Evolutionary conservation across 2,888 invertebrate species (phyloP).

Genomic region (Trichogramma dendrolimi): DNA sequence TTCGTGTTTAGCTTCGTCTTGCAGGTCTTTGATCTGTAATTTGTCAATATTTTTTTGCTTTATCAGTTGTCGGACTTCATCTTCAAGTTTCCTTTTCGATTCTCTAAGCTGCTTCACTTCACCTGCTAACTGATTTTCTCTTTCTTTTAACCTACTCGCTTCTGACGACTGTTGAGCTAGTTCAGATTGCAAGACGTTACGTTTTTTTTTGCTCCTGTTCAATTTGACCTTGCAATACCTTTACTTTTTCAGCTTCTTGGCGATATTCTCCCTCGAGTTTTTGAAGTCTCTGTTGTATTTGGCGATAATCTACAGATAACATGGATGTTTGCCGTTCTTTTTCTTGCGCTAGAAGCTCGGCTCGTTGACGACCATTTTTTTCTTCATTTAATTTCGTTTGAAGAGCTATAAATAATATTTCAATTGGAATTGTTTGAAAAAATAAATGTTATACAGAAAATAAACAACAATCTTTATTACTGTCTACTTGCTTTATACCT

Average conservation of each 20-base stretch:
- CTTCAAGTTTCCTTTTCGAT: slow-evolving; percentile 67
- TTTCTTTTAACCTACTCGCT: slow-evolving; percentile 65
- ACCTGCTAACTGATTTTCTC: slow-evolving; percentile 67
- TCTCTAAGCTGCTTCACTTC: slow-evolving; percentile 68
- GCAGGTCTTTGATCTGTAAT: slow-evolving; percentile 81
- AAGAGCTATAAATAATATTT: slow-evolving; percentile 60
- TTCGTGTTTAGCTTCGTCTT: slow-evolving; percentile 64
- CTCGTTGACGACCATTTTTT: slow-evolving; percentile 78
- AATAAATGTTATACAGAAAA: slow-evolving; percentile 30
- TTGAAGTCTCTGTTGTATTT: slow-evolving; percentile 84
- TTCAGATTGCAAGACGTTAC: slow-evolving; percentile 78
- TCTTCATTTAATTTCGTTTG: slow-evolving; percentile 91
- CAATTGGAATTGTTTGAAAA: slow-evolving; percentile 25
- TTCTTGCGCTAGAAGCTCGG: slow-evolving; percentile 83
- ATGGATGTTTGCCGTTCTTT: slow-evolving; percentile 92
- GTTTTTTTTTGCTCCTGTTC: slow-evolving; percentile 87
- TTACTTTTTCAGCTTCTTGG: slow-evolving; percentile 78
- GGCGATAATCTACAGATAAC: slow-evolving; percentile 91
- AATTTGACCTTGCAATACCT: slow-evolving; percentile 76
- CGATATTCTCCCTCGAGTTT: slow-evolving; percentile 88
- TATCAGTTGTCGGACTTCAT: slow-evolving; percentile 71
- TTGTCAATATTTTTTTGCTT: slow-evolving; percentile 65
- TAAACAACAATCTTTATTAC: background rate
- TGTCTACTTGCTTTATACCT: slow-evolving; percentile 53
- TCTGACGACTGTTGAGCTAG: slow-evolving; percentile 68